A percentile compares a stretch with the other conserved stretches of the same genome.
phyloP scores from a whole-genome alignment of 2,797 vertebrate genomes.

The Sebastes kiyomatsui region DNA sequence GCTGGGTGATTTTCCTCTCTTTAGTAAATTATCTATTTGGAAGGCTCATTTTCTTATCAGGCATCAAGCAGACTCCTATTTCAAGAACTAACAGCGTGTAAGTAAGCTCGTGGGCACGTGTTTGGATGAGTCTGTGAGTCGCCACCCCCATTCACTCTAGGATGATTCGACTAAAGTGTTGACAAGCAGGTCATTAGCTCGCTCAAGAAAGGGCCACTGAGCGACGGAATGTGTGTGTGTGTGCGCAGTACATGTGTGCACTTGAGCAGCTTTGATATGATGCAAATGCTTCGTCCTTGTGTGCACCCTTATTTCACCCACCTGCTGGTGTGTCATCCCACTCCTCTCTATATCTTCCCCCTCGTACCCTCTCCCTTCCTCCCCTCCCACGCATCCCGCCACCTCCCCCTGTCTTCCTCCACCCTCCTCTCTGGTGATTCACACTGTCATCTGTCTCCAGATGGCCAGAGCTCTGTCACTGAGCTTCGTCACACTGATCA shows the following conservation, averaged over 20 bases:
- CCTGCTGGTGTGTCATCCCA: constrained; percentile 34
- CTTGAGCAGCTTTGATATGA: not conserved
- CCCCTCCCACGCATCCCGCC: not conserved
- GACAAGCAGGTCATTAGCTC: constrained; percentile 61
- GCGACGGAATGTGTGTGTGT: not conserved
- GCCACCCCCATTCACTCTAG: constrained; percentile 48
- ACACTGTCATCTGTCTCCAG: constrained; percentile 76
- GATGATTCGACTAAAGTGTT: constrained; percentile 61
- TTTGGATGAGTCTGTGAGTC: constrained; percentile 23
- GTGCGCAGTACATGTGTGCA: not conserved
- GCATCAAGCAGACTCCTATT: constrained; percentile 66
- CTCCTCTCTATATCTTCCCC: constrained; percentile 13
- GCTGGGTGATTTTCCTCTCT: constrained; percentile 50
- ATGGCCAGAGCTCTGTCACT: constrained; percentile 73
- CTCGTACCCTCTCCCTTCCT: not conserved
- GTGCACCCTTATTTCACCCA: constrained; percentile 20
- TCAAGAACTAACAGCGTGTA: constrained; percentile 55
- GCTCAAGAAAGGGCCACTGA: constrained; percentile 24
- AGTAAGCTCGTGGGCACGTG: constrained; percentile 45
- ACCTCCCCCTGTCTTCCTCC: constrained; percentile 7
- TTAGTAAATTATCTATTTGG: constrained; percentile 65
- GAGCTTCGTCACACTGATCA: constrained; percentile 68
- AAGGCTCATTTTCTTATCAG: constrained; percentile 68
- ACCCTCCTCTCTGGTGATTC: constrained; percentile 64
- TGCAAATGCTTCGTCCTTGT: constrained; percentile 10